Conservation (phyloP, 2,888 invertebrate genomes). For the Cotesia congregata region DNA sequence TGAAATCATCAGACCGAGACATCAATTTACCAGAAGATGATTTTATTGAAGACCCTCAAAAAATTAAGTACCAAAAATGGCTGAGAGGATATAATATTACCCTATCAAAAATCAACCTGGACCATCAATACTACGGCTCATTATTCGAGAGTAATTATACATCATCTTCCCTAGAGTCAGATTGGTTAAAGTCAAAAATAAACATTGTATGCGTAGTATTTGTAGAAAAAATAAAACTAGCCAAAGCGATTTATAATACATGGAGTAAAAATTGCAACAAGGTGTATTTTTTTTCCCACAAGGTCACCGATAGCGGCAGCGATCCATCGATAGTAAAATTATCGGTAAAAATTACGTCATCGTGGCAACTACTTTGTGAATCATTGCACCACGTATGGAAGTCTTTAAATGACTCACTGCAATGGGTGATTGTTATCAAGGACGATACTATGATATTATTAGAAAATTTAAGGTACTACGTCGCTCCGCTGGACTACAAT, state of each 20-base stretch:
- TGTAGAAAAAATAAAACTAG: conserved; percentile 68
- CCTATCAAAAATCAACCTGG: conserved; percentile 52
- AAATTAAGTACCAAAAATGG: conserved; percentile 58
- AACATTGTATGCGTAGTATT: conserved; percentile 71
- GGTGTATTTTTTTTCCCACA: conserved; percentile 62
- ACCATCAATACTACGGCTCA: conserved; percentile 54
- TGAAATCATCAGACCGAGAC: conserved; percentile 28
- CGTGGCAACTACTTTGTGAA: conserved; percentile 71
- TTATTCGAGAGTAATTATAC: conserved; percentile 29
- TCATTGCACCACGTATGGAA: conserved; percentile 65
- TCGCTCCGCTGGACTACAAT: conserved; percentile 70
- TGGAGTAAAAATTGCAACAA: conserved; percentile 69
- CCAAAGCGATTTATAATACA: conserved; percentile 66
- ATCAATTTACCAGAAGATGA: conserved; percentile 35
- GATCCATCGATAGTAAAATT: conserved; percentile 57
- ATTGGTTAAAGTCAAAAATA: conserved; percentile 63
- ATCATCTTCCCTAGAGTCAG: conserved; percentile 53
- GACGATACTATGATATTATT: conserved; percentile 74
- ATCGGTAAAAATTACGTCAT: conserved; percentile 62
- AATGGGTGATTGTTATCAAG: conserved; percentile 74
- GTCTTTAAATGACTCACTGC: conserved; percentile 48
- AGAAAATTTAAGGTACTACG: conserved; percentile 73
- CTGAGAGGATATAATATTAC: conserved; percentile 48
- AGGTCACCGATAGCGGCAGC: conserved; percentile 53
- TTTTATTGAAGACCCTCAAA: conserved; percentile 30